Base-by-base conservation (phyloP, 2,888 invertebrate species). In the Callyntrura guangdongensis region DNA sequence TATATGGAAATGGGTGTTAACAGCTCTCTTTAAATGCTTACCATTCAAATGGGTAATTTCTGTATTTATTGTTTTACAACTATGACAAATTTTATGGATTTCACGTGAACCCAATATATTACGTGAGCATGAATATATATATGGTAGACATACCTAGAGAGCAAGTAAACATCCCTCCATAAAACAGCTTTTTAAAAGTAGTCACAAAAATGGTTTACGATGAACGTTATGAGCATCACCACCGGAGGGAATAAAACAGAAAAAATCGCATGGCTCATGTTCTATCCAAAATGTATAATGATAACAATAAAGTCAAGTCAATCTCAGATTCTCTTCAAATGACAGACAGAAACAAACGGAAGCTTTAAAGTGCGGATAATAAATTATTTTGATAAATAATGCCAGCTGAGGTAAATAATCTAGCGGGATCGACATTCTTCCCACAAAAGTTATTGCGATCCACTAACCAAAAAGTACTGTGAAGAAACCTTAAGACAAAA, bases 381-480 rank as follows among this genome's bases (percentile, higher is more conserved):
- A 89, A 83, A 89, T 89, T 83, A 89, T 72, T 82, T 74, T 82
- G 88, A 88, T 88, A 88, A 82, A 64, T 36, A 82, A 61, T 82
- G 82, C 47, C 82, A 82, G 79, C 79, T 79, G 79, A 79, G 56
- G 25, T 6, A 6, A 56, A 53, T 59, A 79, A 59, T n/a, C 27
- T 17, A 79, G 64, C 36, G 45, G 82, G 64, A 47, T 45, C 64
- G 61, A 45, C 45, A 61, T 82, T 61, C n/a, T 79, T 25, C 11
- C 14, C 14, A 45, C 61, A 45, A 36, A 61, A 20, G 0, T 17
- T 49, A n/a, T 49, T 20, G 47, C 45, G 0, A 72, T 20, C n/a
- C 27, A 22, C 77, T 49, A 77, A 47, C 2, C 36, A 81, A 81
- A 9, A 59, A 81, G 56, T 20, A 36, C 36, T 45, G 45, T 20